These are phyloP conservation scores for Tylochromis polylepis DNA, from an alignment of 2,113 vertebrate genomes.

Conservation along the genomic window DNA sequence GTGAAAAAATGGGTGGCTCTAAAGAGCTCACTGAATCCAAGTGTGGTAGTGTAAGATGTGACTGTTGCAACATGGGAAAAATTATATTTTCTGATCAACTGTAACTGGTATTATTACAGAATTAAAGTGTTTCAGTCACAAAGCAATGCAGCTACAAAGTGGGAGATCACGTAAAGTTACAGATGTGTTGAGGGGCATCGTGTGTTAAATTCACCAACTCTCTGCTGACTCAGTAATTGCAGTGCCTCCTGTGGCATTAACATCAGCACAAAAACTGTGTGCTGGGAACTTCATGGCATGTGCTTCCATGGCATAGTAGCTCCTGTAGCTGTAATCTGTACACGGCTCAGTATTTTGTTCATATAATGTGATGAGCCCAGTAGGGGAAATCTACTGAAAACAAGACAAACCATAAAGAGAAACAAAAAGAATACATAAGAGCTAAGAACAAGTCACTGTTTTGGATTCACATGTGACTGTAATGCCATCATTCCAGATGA, in stretches of 20 bases:
- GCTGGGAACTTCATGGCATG: background rate
- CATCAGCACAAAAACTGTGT: background rate
- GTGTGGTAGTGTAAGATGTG: background rate
- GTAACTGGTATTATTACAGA: background rate
- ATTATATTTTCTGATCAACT: background rate
- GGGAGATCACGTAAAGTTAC: background rate
- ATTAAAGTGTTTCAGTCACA: background rate
- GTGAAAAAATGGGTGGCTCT: background rate
- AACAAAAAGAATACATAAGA: background rate
- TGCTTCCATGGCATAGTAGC: background rate
- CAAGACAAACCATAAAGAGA: background rate
- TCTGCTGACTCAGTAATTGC: background rate
- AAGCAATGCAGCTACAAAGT: background rate
- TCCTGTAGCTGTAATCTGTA: background rate
- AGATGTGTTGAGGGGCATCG: background rate
- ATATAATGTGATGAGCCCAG: background rate
- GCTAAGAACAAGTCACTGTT: background rate
- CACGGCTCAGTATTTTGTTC: background rate
- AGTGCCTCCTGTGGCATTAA: background rate
- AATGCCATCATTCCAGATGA: background rate
- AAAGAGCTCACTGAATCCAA: background rate
- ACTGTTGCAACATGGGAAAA: background rate
- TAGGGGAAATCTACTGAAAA: background rate
- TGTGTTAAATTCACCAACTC: background rate
- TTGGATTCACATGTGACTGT: background rate